Conservation (phyloP, 1,140 invertebrate genomes). For the Rhagoletis pomonella region DNA sequence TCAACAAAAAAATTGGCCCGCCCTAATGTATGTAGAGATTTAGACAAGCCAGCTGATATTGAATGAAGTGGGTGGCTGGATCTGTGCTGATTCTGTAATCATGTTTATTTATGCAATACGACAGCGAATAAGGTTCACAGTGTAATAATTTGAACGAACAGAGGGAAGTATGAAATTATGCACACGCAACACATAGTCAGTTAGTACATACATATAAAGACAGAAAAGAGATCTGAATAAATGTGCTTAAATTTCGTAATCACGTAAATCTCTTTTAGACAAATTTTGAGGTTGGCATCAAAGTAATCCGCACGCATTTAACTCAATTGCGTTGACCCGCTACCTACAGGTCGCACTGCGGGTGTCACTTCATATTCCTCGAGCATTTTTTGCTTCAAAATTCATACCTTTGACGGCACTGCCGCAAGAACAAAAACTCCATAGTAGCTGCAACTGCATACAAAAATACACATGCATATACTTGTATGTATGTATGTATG, state of each 20-base stretch:
- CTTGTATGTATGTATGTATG: background rate
- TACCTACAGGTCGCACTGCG: background rate
- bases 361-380: background rate
- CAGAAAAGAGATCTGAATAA: background rate
- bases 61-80: slow-evolving; percentile 5
- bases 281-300: slow-evolving; percentile 23
- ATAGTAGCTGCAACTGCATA: background rate
- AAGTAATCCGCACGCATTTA: background rate
- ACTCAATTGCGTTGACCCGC: background rate
- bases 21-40: too few relatives aligned
- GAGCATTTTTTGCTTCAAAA: background rate
- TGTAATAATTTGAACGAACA: background rate
- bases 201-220: background rate
- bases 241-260: background rate
- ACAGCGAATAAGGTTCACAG: background rate
- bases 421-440: background rate
- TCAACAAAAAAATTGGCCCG: too few relatives aligned
- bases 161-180: too few relatives aligned
- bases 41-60: too few relatives aligned
- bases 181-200: background rate
- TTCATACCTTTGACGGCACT: background rate
- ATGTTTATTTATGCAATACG: slow-evolving; percentile 40
- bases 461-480: background rate
- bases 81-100: slow-evolving; percentile 40
- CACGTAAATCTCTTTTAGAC: background rate